Evolutionary conservation across 1,140 invertebrate species (phyloP), one percentile per base, ranked within the genome.

Genomic region (Goniozus legneri): DNA sequence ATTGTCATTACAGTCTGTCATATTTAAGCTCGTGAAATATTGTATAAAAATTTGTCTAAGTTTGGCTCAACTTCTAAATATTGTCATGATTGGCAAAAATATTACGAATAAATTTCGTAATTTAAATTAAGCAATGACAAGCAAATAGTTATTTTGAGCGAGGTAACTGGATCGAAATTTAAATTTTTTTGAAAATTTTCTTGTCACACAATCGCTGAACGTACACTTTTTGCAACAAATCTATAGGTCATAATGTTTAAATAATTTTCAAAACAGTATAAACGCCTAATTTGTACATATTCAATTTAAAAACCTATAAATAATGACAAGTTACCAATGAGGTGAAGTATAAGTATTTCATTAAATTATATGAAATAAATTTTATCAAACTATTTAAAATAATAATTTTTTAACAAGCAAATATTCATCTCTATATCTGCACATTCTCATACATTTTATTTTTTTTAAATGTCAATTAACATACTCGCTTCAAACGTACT

Each of bases 381-480:
- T 63, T 65, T 60, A 61, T 65, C 55, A 67, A 69, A 67, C 65
- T 65, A 73, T 61, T 62, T 65, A 67, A 60, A 69, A 67, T 64
- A 73, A 56, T 64, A 55, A 64, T 43, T 58, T 54, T 70, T 68
- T 54, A 71, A 70, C 62, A 68, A 62, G 52, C 58, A 62, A 67
- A 70, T 67, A 71, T 65, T 45, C 60, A 65, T 64, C 51, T 62
- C 53, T 53, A 52, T 56, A 52, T 39, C 39, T 51, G 46, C 55
- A 60, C 49, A 54, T 20, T 36, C 49, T 60, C 45, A 30, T 54
- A 39, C 44, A 56, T 45, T 47, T 30, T 36, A 24, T 53, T 31
- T 41, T 51, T 47, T 36, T 51, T 38, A 38, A 53, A 53, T 48
- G 36, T 51, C 40, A 38, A 54, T 44, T 47, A 42, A 46, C 19